Base-by-base conservation (phyloP, 2,113 vertebrate species). In the Forbesichthys agassizii region DNA sequence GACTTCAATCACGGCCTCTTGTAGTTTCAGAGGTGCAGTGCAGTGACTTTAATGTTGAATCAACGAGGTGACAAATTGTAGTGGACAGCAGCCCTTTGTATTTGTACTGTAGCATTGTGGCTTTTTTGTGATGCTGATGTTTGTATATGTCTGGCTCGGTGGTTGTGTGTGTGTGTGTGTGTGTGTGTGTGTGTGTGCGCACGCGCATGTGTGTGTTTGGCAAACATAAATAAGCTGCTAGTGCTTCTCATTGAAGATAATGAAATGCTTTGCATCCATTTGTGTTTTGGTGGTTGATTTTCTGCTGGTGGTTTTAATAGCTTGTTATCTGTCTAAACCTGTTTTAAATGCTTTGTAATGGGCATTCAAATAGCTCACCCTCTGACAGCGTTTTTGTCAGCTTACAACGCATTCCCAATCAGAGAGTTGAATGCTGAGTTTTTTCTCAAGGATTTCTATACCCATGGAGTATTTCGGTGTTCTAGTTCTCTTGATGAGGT, bases 1-100 rank as follows among this genome's bases (percentile, higher is more conserved):
- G 88, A 77, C 85, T 86, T 90, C 85, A 89, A 89, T 90, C 87
- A 90, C 58, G 57, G 68, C 71, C 70, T 69, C 78, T 77, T 78
- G 77, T 79, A 81, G 83, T 89, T 87, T 85, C 86, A 83, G 73
- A 84, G 86, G 86, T 77, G 75, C 70, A 68, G 83, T 88, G 81
- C 78, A 84, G 82, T 76, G 71, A 81, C 60, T 89, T 89, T 84
- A 87, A 88, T 81, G 75, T 81, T 71, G 76, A 89, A 91, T 91
- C 88, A 86, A 91, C 90, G 87, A 83, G 71, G 86, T 86, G 89
- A 89, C 88, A 91, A 87, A 91, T 87, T 84, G 84, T 84, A 85
- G 84, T 83, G 80, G 90, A 90, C 87, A 89, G 86, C 80, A 79
- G 70, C 84, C 78, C 73, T 69, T 82, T 90, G 86, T 87, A 83